Evolutionary conservation across 2,113 vertebrate species (phyloP).

Genomic region (Epinephelus lanceolatus): DNA sequence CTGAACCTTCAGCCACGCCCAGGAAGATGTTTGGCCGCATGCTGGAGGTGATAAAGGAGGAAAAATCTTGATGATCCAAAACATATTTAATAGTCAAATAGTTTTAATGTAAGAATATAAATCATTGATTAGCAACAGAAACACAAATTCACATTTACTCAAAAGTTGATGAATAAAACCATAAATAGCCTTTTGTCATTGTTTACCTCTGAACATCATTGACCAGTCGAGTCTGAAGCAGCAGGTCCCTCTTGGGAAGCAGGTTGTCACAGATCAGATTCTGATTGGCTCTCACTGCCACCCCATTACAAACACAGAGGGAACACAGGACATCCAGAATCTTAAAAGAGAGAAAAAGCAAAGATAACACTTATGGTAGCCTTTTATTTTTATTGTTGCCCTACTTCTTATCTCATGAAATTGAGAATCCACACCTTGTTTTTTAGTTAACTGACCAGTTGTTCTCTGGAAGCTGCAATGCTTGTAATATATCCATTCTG

Average conservation of each 20-base stretch:
- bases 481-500: background rate
- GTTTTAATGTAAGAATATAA: background rate
- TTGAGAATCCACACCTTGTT: background rate
- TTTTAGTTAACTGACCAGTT: background rate
- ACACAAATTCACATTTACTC: background rate
- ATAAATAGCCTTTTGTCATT: background rate
- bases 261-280: constrained; percentile 97
- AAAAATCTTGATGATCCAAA: background rate
- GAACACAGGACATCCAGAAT: constrained; percentile 96
- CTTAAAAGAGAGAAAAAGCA: constrained; percentile 74
- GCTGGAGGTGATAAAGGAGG: constrained; percentile 78
- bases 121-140: background rate
- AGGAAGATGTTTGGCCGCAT: constrained; percentile 97
- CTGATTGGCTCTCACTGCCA: constrained; percentile 97
- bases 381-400: background rate
- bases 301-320: constrained; percentile 96
- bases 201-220: constrained; percentile 96
- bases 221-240: constrained; percentile 94
- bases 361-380: background rate
- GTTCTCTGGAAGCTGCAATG: constrained; percentile 9
- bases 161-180: background rate
- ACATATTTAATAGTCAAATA: background rate
- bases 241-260: constrained; percentile 93
- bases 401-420: background rate
- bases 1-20: constrained; percentile 94